Base-by-base conservation (phyloP, 2,888 invertebrate genomes). In the Pycnomerus fuliginosus region DNA sequence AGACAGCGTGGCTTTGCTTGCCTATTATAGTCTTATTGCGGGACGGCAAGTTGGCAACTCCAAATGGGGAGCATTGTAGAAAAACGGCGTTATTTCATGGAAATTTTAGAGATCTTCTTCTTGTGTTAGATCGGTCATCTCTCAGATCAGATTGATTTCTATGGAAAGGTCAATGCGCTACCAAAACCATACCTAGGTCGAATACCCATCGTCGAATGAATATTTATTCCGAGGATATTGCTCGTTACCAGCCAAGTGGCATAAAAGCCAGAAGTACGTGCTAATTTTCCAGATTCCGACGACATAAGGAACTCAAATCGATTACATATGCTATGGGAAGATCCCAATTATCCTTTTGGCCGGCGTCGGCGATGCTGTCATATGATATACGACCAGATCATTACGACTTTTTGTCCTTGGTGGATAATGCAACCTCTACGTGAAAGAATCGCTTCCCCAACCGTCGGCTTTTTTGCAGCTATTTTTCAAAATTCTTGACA, bases 1-100 rank as follows among this genome's bases (percentile, higher is more conserved):
- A 70, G 70, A 70, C 70, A 66, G 70, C 70, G 65, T 70, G 70
- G 67, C 70, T 69, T 69, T 69, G 66, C 56, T 62, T 67, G 67
- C 61, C 72, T 71, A 71, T 70, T 69, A 70, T 70, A 55, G 61
- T 71, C 70, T 65, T 65, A 63, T 61, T 58, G 54, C 55, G 48
- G 50, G 46, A 57, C 50, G 56, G 56, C 58, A 54, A 56, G 55
- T 52, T 60, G 59, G 60, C 10, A 59, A 59, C 56, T 58, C 69
- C 69, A 68, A 68, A 69, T 63, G 65, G 61, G 70, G 66, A 65
- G 60, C 57, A 55, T 55, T 54, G 56, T 56, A 62, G 65, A 69
- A 69, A 69, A 69, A 68, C 64, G 60, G 53, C 60, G 53, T 63
- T 65, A 65, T 68, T 67, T 66, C 68, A 70, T 69, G 67, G 65